Evolutionary conservation across 30 jellyfish, hydroid and myxozoan genomes (phyloP), one percentile per base, ranked within the genome.

Genomic region (Mastigias papua): DNA sequence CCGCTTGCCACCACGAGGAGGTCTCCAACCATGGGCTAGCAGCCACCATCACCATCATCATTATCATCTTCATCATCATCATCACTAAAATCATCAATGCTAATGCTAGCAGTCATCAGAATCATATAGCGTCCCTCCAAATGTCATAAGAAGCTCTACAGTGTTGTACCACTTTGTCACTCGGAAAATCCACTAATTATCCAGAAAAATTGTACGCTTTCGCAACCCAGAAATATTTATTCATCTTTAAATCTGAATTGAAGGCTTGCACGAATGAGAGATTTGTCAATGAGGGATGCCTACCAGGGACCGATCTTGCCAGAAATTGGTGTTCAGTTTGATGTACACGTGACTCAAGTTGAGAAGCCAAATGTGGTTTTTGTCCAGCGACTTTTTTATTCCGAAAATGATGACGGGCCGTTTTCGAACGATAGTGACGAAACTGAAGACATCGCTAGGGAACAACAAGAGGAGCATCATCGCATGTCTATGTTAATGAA

Each of bases 331-430:
- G 90, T 75, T 21, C 96, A 57, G 60, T 93, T 93, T 64, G 98
- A 93, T 49, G 96, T 93, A 19, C 54, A 50, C 17, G 97, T 93
- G 34, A 93, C 98, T 27, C 97, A 93, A 49, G 93, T 93, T 0
- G 93, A 88, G 26, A 28, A 51, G n/a, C 97, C 98, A 3, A 87
- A 93, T 65, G 29, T 81, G 37, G 93, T 93, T 42, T 93, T 42
- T 81, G 77, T 93, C 1, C 98, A 93, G 80, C 62, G 95, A 75
- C 35, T 86, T 11, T 88, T 88, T n/a, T 42, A 82, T 22, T 75
- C 76, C 28, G 81, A 37, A 20, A 78, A 75, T 37, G 85, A 62
- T 37, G 85, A 63, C 16, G 90, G 34, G 10, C 66, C 34, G 1
- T 86, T 46, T 34, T 31, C 95, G 8, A 48, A 70, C 9, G 90